phyloP scores from a whole-genome alignment of 2,888 invertebrate genomes.

The Trichopria drosophilae region DNA sequence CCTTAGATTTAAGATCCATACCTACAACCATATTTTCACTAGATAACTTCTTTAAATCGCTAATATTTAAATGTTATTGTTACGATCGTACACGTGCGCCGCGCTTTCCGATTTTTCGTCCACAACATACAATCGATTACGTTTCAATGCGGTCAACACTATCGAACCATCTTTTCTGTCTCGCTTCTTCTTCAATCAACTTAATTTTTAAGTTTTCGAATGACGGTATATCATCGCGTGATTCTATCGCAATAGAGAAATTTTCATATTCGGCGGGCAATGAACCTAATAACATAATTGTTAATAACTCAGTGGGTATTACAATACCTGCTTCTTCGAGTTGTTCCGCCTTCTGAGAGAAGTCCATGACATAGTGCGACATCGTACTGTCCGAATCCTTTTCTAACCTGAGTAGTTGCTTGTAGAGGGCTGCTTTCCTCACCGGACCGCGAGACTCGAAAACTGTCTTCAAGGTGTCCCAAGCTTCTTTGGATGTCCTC shows the following conservation, averaged over 20 bases:
- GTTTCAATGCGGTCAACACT: constrained; percentile 16
- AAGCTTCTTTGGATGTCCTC: constrained; percentile 6
- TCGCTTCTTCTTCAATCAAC: constrained; percentile 29
- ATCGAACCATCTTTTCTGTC: constrained; percentile 18
- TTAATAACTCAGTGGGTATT: constrained; percentile 34
- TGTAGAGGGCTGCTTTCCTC: constrained; percentile 33
- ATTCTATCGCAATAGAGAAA: constrained; percentile 23
- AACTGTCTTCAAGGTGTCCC: constrained; percentile 20
- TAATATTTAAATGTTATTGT: constrained; percentile 19
- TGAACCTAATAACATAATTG: constrained; percentile 34
- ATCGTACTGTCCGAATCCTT: constrained; percentile 25
- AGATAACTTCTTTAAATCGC: constrained; percentile 15
- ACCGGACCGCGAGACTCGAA: constrained; percentile 34
- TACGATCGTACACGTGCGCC: background rate
- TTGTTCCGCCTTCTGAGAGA: constrained; percentile 31
- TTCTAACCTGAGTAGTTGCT: constrained; percentile 32
- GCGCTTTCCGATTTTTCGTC: constrained; percentile 17
- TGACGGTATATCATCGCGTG: constrained; percentile 25
- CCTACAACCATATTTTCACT: constrained; percentile 25
- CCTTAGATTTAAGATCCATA: constrained; percentile 17
- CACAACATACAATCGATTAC: constrained; percentile 15
- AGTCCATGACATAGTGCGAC: constrained; percentile 29
- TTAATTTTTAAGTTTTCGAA: constrained; percentile 25
- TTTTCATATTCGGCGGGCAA: constrained; percentile 34
- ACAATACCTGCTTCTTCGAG: constrained; percentile 33